Conservation (phyloP, 1,140 invertebrate species). For the Paraescarpia echinospica region DNA sequence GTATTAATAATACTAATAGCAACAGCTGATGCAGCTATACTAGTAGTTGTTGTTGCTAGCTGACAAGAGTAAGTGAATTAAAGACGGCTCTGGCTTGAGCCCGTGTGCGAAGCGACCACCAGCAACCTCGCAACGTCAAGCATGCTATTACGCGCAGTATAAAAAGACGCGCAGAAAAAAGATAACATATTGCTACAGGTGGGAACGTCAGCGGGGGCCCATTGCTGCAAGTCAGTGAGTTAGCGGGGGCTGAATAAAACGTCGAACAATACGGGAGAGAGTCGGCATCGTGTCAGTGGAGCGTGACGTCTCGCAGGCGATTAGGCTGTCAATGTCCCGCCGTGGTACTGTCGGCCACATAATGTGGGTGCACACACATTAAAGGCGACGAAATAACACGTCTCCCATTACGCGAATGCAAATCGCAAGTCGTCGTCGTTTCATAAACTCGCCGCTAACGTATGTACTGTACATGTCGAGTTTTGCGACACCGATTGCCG, state of each 20-base stretch:
- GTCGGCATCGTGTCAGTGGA: neutral
- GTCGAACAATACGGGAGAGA: neutral
- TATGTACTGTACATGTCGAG: neutral
- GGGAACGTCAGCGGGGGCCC: neutral
- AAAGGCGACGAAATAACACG: neutral
- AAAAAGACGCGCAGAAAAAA: neutral
- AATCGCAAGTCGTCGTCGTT: neutral
- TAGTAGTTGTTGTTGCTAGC: neutral
- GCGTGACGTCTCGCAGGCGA: neutral
- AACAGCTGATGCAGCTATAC: too few relatives aligned
- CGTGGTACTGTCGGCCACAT: neutral
- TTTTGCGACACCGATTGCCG: neutral
- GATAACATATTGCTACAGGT: conserved; percentile 5
- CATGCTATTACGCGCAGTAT: neutral
- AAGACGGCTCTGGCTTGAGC: neutral
- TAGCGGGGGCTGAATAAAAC: neutral
- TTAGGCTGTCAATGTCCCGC: neutral
- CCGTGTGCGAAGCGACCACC: neutral
- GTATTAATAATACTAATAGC: too few relatives aligned
- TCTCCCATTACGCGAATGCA: neutral
- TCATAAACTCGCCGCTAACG: conserved; percentile 3
- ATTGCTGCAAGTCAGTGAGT: neutral
- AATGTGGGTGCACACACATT: neutral
- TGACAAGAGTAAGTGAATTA: neutral
- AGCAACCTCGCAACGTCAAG: neutral